These are phyloP conservation scores for Drosophila anceps DNA, from an alignment of 2,888 invertebrate genomes.

Conservation along the genomic window DNA sequence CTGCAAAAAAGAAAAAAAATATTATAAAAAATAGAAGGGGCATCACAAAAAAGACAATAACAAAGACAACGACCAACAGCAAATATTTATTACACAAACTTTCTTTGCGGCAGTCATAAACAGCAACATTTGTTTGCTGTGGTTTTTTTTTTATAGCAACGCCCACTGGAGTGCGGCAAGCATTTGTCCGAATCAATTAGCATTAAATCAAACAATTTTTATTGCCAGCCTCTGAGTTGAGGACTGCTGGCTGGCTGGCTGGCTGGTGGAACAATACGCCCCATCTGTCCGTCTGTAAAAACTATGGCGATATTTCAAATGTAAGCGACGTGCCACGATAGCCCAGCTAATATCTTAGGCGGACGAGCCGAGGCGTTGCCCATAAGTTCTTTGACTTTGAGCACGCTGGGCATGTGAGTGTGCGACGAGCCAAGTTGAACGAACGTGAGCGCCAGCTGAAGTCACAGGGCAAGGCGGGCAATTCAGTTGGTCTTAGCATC, in stretches of 20 bases:
- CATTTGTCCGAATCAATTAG: conserved; percentile 69
- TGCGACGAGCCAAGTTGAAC: conserved; percentile 20
- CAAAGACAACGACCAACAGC: too few species aligned
- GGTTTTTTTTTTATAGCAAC: conserved; percentile 40
- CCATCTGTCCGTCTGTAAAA: conserved; percentile 17
- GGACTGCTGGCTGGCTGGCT: conserved; percentile 20
- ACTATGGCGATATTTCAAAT: conserved; percentile 37
- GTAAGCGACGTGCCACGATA: conserved; percentile 46
- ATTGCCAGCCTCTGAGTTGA: conserved; percentile 40
- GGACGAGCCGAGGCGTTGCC: conserved; percentile 47
- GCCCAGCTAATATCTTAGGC: conserved; percentile 37
- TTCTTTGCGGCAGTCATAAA: conserved; percentile 49
- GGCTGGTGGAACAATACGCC: conserved; percentile 33
- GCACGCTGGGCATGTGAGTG: conserved; percentile 27
- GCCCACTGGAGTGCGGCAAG: conserved; percentile 49
- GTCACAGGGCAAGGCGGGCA: conserved; percentile 4
- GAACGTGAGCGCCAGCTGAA: conserved; percentile 1
- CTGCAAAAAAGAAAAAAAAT: conserved; percentile 19
- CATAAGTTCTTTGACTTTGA: conserved; percentile 57
- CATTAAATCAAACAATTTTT: conserved; percentile 72
- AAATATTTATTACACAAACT: conserved; percentile 52
- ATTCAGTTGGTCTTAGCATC: conserved; percentile 25
- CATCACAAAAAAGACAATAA: background rate
- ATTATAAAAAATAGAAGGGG: conserved; percentile 7
- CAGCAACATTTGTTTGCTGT: conserved; percentile 6